Evolutionary conservation across 2,797 vertebrate species (phyloP), one percentile per base, ranked within the genome.

Genomic region (Chromis chromis): DNA sequence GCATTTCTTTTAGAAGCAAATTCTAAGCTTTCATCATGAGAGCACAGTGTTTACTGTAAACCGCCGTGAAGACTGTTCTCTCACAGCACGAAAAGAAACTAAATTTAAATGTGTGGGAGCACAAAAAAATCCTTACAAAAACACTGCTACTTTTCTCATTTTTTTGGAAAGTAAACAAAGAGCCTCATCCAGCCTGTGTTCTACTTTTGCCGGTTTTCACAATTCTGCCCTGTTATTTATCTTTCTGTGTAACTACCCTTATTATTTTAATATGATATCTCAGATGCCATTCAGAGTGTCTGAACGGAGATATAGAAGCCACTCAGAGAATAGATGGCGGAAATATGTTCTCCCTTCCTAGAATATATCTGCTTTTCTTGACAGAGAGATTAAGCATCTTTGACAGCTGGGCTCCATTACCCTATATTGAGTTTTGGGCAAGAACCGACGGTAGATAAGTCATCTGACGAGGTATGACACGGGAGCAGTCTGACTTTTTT

Each of bases 341-440:
- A 81, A 89, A 87, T 88, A 87, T 88, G 83, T 74, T 83, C 87
- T 86, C 82, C 73, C 57, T 84, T 81, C 86, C 88, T 82, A 90
- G 89, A 92, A 91, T 91, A 90, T 84, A 90, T 91, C 84, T 70
- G 52, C 73, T 50, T 68, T 48, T 76, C 74, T 74, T 86, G 90
- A 89, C 91, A 92, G 89, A 77, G 91, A 92, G 88, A 94, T 92
- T 86, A 90, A 93, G 79, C 70, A 79, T 90, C 82, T 79, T 73
- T 91, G 92, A 93, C 92, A 92, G 90, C 86, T 27, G 68, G 84
- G 81, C 89, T 90, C 84, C 88, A 90, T 93, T 92, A 91, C 79
- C 86, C 81, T 86, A 88, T 89, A 92, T 93, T 91, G 86, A 86
- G 81, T 91, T 90, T 89, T 83, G 84, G 89, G 91, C 84, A 83